Evolutionary conservation across 2,797 vertebrate genomes (phyloP).

Genomic region (Xenops minutus): DNA sequence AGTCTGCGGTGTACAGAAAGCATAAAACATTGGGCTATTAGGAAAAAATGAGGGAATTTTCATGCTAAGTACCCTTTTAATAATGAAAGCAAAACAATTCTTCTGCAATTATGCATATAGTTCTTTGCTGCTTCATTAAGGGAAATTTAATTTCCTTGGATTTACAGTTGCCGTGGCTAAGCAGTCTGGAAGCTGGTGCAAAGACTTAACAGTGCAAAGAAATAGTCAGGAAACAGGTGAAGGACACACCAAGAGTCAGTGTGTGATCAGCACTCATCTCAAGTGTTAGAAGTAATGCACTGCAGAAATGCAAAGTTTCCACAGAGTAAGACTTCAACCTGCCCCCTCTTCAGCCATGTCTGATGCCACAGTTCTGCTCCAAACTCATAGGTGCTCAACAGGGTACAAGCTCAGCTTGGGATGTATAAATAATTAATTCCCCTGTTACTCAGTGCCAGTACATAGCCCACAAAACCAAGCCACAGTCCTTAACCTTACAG

Average conservation of each 20-base stretch:
- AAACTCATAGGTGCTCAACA: neutral
- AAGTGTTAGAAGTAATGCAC: neutral
- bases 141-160: constrained; percentile 8
- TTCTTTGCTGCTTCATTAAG: neutral
- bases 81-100: constrained; percentile 5
- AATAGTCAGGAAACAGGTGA: neutral
- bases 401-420: neutral
- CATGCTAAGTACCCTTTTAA: constrained; percentile 27
- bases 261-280: neutral
- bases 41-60: neutral
- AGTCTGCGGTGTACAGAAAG: neutral
- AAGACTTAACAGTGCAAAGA: neutral
- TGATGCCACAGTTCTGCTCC: neutral
- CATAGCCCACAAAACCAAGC: neutral
- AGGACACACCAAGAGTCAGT: neutral
- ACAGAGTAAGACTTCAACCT: neutral
- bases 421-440: neutral
- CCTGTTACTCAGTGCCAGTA: neutral
- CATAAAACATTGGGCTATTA: neutral
- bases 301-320: neutral
- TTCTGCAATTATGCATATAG: neutral
- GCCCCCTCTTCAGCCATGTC: neutral
- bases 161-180: neutral
- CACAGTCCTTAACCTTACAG: neutral
- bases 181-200: neutral